A percentile compares a stretch with the other conserved stretches of the same genome.
Conservation (phyloP, 2,797 vertebrate genomes). For the Chloroceryle inda region DNA sequence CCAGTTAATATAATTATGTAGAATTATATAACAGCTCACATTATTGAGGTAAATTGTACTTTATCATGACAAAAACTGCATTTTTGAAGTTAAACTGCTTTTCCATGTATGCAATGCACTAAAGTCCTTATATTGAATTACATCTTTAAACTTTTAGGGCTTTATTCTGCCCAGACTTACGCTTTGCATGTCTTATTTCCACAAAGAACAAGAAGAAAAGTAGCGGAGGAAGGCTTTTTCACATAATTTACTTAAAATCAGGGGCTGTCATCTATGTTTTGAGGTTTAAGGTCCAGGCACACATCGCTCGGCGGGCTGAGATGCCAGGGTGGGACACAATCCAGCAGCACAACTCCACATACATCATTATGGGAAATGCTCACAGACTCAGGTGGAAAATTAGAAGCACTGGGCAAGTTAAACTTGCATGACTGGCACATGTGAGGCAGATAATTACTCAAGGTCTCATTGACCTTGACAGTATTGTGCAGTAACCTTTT, state of each 20-base stretch:
- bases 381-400: conserved; percentile 42
- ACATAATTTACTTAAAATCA: conserved; percentile 52
- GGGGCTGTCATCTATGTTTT: background rate
- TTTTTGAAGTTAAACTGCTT: conserved; percentile 78
- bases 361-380: background rate
- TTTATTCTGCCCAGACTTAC: conserved; percentile 42
- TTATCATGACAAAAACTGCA: conserved; percentile 77
- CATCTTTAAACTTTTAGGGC: conserved; percentile 51
- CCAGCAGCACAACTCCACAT: background rate
- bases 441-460: conserved; percentile 53
- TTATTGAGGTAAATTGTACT: conserved; percentile 83
- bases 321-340: background rate
- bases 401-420: conserved; percentile 25
- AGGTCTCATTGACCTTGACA: conserved; percentile 69
- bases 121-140: conserved; percentile 63
- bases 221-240: background rate
- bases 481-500: conserved; percentile 41
- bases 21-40: conserved; percentile 82
- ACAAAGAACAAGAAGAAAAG: background rate
- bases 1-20: conserved; percentile 85
- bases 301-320: fast-evolving
- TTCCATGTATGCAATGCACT: conserved; percentile 54
- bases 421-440: conserved; percentile 57
- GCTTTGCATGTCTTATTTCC: conserved; percentile 20
- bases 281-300: background rate